Conservation (phyloP, 2,797 vertebrate species). For the Pantherophis alleghaniensis region DNA sequence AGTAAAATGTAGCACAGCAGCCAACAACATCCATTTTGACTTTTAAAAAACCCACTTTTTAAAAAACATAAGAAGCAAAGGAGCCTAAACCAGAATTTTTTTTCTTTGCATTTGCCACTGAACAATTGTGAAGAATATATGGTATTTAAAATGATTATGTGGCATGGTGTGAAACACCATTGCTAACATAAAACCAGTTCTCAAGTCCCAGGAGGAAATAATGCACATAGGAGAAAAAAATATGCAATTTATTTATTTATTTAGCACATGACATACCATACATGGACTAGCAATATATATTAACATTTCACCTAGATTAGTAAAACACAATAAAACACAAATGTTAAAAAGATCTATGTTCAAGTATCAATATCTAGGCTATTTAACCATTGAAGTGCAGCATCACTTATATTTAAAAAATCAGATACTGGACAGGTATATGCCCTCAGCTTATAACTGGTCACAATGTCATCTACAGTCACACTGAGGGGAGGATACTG, state of each 20-base stretch:
- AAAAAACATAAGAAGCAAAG: not conserved
- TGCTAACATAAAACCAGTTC: not conserved
- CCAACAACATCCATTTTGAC: conserved; percentile 13
- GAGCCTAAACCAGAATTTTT: not conserved
- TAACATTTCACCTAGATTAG: not conserved
- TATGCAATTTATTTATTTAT: not conserved
- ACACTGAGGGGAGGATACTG: not conserved
- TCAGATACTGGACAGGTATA: not conserved
- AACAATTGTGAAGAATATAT: conserved; percentile 15
- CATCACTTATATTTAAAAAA: not conserved
- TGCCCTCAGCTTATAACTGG: not conserved
- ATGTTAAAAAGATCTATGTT: not conserved
- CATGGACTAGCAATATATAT: not conserved
- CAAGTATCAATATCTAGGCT: not conserved
- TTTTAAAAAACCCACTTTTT: conserved; percentile 7
- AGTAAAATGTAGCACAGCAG: conserved; percentile 37
- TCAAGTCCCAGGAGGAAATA: not conserved
- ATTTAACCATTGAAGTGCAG: not conserved
- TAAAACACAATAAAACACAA: not conserved
- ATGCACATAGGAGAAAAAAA: not conserved
- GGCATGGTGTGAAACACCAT: not conserved
- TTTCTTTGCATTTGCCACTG: not conserved
- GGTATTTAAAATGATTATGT: not conserved
- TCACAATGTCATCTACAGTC: not conserved
- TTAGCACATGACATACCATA: not conserved